These are phyloP conservation scores for Callaeas wilsoni DNA, from an alignment of 2,113 vertebrate genomes.

Conservation along the genomic window DNA sequence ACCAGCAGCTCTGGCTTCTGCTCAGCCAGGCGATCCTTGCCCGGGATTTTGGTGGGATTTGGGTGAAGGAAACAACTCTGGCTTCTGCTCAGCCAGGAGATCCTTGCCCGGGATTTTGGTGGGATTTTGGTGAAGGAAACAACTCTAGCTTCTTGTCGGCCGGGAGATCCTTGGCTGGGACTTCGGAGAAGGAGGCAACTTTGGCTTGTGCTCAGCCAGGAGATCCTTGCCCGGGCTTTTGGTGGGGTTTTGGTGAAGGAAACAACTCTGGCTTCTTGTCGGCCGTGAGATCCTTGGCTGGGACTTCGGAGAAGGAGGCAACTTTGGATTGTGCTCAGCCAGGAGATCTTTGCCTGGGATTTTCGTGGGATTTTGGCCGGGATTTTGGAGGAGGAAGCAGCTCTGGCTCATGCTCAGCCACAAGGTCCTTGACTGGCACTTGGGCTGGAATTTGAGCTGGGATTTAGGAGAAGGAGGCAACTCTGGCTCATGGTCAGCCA, in stretches of 20 bases:
- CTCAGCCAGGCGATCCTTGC: neutral
- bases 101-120: neutral
- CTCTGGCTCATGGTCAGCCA: neutral
- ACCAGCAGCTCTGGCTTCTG: neutral
- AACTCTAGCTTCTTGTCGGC: neutral
- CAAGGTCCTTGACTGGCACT: neutral
- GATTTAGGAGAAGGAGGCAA: neutral
- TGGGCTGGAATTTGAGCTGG: neutral
- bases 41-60: neutral
- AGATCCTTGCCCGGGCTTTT: neutral
- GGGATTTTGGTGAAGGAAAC: neutral
- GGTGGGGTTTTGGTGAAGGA: neutral
- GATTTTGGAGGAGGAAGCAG: neutral
- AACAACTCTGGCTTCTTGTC: neutral
- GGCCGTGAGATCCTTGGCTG: neutral
- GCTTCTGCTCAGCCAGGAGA: fast-evolving
- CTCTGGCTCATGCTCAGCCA: neutral
- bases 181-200: too few relatives aligned
- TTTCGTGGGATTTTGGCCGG: neutral
- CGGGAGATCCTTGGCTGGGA: neutral
- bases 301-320: neutral
- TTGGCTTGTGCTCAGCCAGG: fast-evolving
- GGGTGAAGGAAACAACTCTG: neutral
- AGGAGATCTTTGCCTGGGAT: neutral
- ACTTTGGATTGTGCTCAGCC: fast-evolving